phyloP scores from a whole-genome alignment of 2,113 vertebrate species.

The Paraplagusia blochii region DNA sequence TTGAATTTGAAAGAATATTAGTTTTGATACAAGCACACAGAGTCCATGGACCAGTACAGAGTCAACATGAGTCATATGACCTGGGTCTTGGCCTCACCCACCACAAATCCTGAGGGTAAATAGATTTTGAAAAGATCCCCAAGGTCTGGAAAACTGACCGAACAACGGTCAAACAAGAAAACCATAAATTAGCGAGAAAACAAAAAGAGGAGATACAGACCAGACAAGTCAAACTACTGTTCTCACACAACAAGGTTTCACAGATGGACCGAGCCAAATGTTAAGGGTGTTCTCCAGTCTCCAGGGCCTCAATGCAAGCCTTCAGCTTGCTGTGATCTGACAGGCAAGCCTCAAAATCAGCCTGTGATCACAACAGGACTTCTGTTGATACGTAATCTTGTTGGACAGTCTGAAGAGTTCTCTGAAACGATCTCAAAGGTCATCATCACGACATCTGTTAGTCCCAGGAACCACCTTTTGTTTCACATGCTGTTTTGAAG shows the following conservation, averaged over 20 bases:
- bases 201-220: constrained; percentile 38
- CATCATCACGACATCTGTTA: constrained; percentile 19
- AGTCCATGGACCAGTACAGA: constrained; percentile 37
- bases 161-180: constrained; percentile 51
- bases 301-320: constrained; percentile 1
- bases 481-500: constrained; percentile 12
- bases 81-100: constrained; percentile 55
- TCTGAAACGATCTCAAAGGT: constrained; percentile 44
- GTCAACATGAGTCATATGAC: constrained; percentile 62
- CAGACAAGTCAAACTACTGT: constrained; percentile 39
- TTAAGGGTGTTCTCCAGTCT: constrained; percentile 1
- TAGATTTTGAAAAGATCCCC: constrained; percentile 51
- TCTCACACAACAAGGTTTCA: constrained; percentile 32
- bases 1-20: constrained; percentile 57
- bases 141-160: constrained; percentile 61
- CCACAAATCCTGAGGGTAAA: constrained; percentile 38
- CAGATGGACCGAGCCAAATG: constrained; percentile 24
- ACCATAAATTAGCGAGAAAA: constrained; percentile 49
- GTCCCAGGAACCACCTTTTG: constrained; percentile 22
- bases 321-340: constrained; percentile 38
- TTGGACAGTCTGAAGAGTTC: constrained; percentile 33
- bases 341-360: constrained; percentile 45
- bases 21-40: constrained; percentile 38
- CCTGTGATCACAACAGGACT: constrained; percentile 49
- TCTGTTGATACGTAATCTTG: constrained; percentile 40